Evolutionary conservation across 2,888 invertebrate genomes (phyloP), one percentile per base, ranked within the genome.

Genomic region (Sympetrum striolatum): DNA sequence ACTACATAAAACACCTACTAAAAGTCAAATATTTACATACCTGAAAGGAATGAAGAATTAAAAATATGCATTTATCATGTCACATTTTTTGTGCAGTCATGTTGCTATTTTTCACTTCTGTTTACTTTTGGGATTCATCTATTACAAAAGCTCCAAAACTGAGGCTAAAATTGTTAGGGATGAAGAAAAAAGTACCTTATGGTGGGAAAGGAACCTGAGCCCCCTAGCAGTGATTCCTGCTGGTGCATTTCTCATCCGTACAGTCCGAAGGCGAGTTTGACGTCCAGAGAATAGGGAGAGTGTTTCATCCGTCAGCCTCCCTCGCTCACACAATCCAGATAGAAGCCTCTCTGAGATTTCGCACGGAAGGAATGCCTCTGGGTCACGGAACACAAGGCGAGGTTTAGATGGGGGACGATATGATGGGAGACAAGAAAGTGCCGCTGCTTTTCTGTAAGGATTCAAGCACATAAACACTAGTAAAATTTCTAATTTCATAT

Each of bases 271-370:
- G 92, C 95, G 94, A 44, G 96, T 96, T 80, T 95, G 94, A 92
- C 94, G 94, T 25, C 95, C 94, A 92, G 95, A 94, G 93, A 96
- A 96, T 82, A 96, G 93, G 90, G 95, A 94, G 91, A 96, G 93
- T 0, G 95, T 95, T 82, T 95, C 94, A 93, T 96, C 96, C 60
- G 94, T 95, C 14, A 96, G 93, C 90, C 95, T 94, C 92, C 95
- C 94, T 92, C 95, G 95, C 91, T 95, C 95, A 91, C 95, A 95
- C 60, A 96, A 94, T 81, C 94, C 94, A 64, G 94, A 93, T 90
- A 96, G 93, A 37, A 96, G 93, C 92, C 94, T 94, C 92, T 96
- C 96, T 0, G 96, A 95, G 90, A 96, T 93, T 92, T 95, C 95
- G 90, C 95, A 94, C 91, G 95, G 95, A 91, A 96, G 93, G 93